These are phyloP conservation scores for Sympetrum striolatum DNA, from an alignment of 2,888 invertebrate genomes.

Conservation along the genomic window DNA sequence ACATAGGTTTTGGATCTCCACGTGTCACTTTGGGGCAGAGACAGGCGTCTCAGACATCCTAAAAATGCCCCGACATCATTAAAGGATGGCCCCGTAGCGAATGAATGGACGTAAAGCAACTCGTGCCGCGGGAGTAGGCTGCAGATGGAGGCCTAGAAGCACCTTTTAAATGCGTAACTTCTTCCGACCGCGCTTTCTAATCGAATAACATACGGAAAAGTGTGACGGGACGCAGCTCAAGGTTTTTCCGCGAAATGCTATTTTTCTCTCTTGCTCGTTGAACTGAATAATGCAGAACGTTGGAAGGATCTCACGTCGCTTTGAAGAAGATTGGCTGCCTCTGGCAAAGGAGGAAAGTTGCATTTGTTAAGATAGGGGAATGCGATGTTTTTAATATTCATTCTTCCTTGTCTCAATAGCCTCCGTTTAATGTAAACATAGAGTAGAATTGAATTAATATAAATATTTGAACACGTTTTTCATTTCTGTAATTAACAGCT, in stretches of 20 bases:
- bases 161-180: conserved; percentile 3
- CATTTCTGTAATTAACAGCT: no score
- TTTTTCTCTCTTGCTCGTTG: neutral
- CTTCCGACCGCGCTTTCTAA: conserved; percentile 17
- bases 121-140: neutral
- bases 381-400: no score
- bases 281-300: neutral
- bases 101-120: neutral
- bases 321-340: neutral
- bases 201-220: conserved; percentile 11
- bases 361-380: no score
- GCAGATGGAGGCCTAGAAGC: neutral
- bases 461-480: no score
- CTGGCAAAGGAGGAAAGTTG: neutral
- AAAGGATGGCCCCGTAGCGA: no score
- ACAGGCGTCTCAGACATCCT: no score
- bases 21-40: no score
- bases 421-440: no score
- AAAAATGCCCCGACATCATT: no score
- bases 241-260: neutral
- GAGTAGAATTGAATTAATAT: no score
- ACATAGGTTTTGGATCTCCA: no score
- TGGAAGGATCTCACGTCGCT: neutral
- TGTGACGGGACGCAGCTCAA: neutral
- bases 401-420: no score